phyloP scores from a whole-genome alignment of 2,113 vertebrate species.

The Poeciliopsis retropinna region DNA sequence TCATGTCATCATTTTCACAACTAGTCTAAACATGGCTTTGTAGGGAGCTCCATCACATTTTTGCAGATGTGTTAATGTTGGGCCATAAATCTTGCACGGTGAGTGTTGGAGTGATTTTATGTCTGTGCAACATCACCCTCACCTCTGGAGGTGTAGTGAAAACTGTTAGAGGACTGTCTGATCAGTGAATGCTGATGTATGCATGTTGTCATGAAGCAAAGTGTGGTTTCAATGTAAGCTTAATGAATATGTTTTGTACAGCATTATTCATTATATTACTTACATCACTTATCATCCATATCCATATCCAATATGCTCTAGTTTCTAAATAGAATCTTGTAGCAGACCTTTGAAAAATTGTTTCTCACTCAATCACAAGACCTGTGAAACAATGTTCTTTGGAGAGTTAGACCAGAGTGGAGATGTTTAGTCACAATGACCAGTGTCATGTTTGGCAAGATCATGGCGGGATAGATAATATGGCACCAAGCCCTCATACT shows the following conservation, averaged over 20 bases:
- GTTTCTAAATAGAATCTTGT: background rate
- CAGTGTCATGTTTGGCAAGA: background rate
- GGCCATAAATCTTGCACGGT: slow-evolving; percentile 58
- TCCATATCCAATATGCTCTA: too few species aligned
- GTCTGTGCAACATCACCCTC: slow-evolving; percentile 23
- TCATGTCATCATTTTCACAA: slow-evolving; percentile 48
- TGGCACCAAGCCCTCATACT: background rate
- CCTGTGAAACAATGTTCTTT: background rate
- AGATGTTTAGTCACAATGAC: background rate
- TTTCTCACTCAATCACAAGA: background rate
- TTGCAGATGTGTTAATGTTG: slow-evolving; percentile 73
- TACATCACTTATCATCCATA: too few species aligned
- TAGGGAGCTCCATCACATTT: slow-evolving; percentile 44
- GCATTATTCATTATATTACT: background rate
- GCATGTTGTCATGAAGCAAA: background rate
- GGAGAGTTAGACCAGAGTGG: background rate
- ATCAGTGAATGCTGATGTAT: background rate
- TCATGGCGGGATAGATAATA: background rate
- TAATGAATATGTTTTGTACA: background rate
- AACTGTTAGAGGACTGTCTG: slow-evolving; percentile 14
- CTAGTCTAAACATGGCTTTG: slow-evolving; percentile 68
- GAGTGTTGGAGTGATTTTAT: slow-evolving; percentile 31
- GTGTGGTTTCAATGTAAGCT: too few species aligned
- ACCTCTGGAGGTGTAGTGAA: slow-evolving; percentile 3
- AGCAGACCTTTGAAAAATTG: background rate